Conservation (phyloP, 2,888 invertebrate species). For the Eudasyphora cyanicolor region DNA sequence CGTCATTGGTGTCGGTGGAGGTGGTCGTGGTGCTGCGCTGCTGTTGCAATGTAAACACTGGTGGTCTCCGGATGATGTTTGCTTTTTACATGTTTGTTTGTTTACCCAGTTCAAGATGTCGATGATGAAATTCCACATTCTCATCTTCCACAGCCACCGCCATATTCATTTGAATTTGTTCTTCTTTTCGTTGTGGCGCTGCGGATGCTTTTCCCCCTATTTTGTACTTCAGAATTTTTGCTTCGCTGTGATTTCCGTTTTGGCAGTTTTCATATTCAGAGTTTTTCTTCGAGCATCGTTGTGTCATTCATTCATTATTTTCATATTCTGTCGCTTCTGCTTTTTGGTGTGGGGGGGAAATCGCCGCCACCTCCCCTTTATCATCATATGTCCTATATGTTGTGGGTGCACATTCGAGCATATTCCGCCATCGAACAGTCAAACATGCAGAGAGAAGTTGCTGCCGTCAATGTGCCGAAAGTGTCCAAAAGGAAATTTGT, state of each 20-base stretch:
- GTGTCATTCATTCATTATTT: background rate
- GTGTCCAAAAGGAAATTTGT: background rate
- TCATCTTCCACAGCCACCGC: background rate
- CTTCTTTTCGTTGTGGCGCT: too few relatives aligned
- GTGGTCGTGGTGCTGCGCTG: background rate
- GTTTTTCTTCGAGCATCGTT: background rate
- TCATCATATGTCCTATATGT: background rate
- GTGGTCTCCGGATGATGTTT: conserved; percentile 15
- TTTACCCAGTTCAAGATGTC: conserved; percentile 33
- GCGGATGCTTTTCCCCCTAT: too few relatives aligned
- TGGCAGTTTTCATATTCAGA: conserved; percentile 27
- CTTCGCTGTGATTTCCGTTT: conserved; percentile 56
- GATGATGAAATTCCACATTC: conserved; percentile 46
- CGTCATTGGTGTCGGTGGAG: conserved; percentile 7
- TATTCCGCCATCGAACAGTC: too few relatives aligned
- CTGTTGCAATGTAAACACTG: conserved; percentile 22
- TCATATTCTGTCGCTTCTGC: background rate
- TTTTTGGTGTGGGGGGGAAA: background rate
- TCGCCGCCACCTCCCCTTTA: too few relatives aligned
- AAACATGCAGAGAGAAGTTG: background rate
- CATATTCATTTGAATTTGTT: background rate
- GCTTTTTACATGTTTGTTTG: conserved; percentile 11
- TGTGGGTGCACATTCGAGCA: background rate
- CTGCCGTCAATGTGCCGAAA: conserved; percentile 1
- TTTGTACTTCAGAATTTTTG: too few relatives aligned